Conservation (phyloP, 2,888 invertebrate species). For the Drosophila subsilvestris region DNA sequence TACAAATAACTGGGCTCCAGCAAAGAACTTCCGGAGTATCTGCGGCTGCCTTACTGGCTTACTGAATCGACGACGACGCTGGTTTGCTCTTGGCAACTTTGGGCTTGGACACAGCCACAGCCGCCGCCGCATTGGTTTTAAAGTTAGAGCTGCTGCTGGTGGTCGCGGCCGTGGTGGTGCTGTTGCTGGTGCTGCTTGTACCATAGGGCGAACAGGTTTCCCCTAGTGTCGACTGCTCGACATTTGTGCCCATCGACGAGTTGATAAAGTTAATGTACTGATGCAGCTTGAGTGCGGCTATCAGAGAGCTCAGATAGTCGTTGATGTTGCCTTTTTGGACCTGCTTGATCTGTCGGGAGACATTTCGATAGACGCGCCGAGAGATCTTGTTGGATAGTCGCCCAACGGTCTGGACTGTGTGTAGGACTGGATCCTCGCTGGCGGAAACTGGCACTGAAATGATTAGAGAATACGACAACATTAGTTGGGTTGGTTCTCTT, state of each 20-base stretch:
- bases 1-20: conserved; percentile 11
- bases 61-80: conserved; percentile 37
- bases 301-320: conserved; percentile 85
- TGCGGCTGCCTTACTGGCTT: conserved; percentile 1
- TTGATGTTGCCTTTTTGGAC: conserved; percentile 85
- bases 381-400: conserved; percentile 89
- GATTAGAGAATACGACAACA: conserved; percentile 10
- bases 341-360: conserved; percentile 86
- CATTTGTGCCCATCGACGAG: conserved; percentile 82
- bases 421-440: conserved; percentile 88
- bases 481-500: neutral
- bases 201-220: conserved; percentile 62
- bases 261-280: conserved; percentile 85
- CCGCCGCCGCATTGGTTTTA: conserved; percentile 19
- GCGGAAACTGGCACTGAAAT: conserved; percentile 86
- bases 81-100: conserved; percentile 30
- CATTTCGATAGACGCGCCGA: conserved; percentile 88
- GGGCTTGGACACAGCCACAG: conserved; percentile 21
- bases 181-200: conserved; percentile 20
- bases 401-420: conserved; percentile 90
- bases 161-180: conserved; percentile 2
- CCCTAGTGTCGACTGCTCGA: conserved; percentile 77
- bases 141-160: conserved; percentile 35
- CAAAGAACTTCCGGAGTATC: neutral
- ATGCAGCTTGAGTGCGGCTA: conserved; percentile 85